phyloP scores from a whole-genome alignment of 2,888 invertebrate genomes.

The Ornithoptera priamus region DNA sequence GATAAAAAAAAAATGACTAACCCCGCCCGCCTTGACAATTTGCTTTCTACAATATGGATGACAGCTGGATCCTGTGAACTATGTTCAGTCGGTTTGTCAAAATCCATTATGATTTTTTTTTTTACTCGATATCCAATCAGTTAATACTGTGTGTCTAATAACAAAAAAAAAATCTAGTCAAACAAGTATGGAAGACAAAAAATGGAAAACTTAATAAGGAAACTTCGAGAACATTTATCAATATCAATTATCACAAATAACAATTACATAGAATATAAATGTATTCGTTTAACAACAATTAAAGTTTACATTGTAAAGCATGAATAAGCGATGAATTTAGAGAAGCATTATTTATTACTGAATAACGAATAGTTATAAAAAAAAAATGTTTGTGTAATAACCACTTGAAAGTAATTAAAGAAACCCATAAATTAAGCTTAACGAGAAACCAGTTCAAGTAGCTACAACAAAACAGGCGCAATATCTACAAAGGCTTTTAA shows the following conservation, averaged over 20 bases:
- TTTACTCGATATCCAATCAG: background rate
- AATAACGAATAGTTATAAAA: conserved; percentile 5
- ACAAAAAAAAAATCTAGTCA: too few species aligned
- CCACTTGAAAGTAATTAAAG: conserved; percentile 31
- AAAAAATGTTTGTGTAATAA: conserved; percentile 14
- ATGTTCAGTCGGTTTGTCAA: conserved; percentile 43
- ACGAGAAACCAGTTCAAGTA: conserved; percentile 42
- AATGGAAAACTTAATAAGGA: background rate
- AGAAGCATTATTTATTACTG: background rate
- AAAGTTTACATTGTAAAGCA: background rate
- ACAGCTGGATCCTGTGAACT: conserved; percentile 49
- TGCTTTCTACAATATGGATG: conserved; percentile 56
- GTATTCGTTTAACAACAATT: background rate
- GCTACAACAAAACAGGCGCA: background rate
- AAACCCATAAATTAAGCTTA: conserved; percentile 42
- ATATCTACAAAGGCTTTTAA: conserved; percentile 7
- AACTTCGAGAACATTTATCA: background rate
- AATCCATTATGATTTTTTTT: conserved; percentile 38
- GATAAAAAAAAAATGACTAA: conserved; percentile 45
- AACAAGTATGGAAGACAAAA: too few species aligned
- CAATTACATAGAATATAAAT: background rate
- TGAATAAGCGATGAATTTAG: background rate
- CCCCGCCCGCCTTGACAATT: conserved; percentile 58
- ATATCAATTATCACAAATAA: background rate
- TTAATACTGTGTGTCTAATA: background rate